Base-by-base conservation (phyloP, 2,797 vertebrate species). In the Anniella stebbinsi region DNA sequence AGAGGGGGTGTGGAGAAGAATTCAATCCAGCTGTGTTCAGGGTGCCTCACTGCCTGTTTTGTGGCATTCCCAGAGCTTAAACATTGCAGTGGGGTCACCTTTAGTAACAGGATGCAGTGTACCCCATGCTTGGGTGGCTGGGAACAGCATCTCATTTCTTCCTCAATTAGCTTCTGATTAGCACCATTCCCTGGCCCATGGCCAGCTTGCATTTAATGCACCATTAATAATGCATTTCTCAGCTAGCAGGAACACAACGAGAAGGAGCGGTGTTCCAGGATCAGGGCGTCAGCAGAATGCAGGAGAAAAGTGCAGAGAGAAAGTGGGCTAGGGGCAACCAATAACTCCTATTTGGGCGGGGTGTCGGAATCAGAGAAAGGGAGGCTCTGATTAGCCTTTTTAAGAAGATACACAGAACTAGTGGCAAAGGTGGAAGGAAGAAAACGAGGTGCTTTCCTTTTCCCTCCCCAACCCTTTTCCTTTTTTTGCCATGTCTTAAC, bases 121-220 rank as follows among this genome's bases (percentile, higher is more conserved):
- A 87, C 91, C 63, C 92, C 92, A 83, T 4, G 0, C 84, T 95
- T 89, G 85, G 70, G 93, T 90, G 87, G 91, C 84, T 0, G 54
- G 93, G 93, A 95, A 88, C 87, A 11, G 92, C 94, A 96, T 96
- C 96, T 96, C 94, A 95, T 96, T 96, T 97, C 95, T 96, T 89
- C 95, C 95, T 95, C 96, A 97, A 96, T 97, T 96, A 97, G 96
- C 95, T 96, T 91, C 94, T 95, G 96, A 95, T 96, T 97, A 96
- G 93, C 95, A 94, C 95, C 90, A 95, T 96, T 94, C 95, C 95
- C 91, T 96, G 93, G 94, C 93, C 94, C 93, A 92, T 92, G 91
- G 94, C 94, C 95, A 96, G 93, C 88, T 93, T 95, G 93, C 89
- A 90, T 95, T 96, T 96, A 95, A 96, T 93, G 95, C 94, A 93